A percentile compares a stretch with the other conserved stretches of the same genome.
Evolutionary conservation across 2,113 vertebrate species (phyloP).

Genomic region (Epinephelus moara): DNA sequence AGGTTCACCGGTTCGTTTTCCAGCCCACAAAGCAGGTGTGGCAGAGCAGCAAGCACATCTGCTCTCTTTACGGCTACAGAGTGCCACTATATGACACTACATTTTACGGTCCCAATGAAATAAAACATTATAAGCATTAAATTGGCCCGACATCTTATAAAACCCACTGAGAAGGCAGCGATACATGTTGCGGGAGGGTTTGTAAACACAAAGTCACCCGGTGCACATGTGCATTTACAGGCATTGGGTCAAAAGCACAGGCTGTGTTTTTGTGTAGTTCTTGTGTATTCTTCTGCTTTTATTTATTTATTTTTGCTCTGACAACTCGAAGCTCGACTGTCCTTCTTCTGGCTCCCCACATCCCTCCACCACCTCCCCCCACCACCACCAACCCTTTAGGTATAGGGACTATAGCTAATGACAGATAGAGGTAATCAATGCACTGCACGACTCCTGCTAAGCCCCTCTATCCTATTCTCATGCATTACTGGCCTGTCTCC

Average conservation of each 20-base stretch:
- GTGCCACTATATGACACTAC: conserved; percentile 46
- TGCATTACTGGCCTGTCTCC: conserved; percentile 75
- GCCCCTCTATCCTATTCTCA: conserved; percentile 77
- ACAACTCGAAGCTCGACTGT: neutral
- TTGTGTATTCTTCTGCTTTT: neutral
- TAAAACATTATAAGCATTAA: conserved; percentile 65
- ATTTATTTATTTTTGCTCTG: conserved; percentile 3
- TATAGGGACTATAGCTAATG: conserved; percentile 74
- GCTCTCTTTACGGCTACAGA: conserved; percentile 65
- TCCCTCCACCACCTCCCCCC: neutral
- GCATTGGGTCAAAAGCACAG: neutral
- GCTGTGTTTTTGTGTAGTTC: neutral
- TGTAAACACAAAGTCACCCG: conserved; percentile 15
- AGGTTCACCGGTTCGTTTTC: conserved; percentile 60
- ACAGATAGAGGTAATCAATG: conserved; percentile 80
- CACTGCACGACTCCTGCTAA: conserved; percentile 76
- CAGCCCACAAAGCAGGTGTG: conserved; percentile 65
- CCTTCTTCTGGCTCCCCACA: conserved; percentile 1
- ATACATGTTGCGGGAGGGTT: conserved; percentile 12
- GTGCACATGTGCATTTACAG: neutral
- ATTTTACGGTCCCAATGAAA: conserved; percentile 66
- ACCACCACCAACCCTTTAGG: conserved; percentile 24
- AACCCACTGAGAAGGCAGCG: conserved; percentile 15
- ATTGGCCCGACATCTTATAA: conserved; percentile 58
- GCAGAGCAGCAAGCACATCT: conserved; percentile 59